phyloP scores from a whole-genome alignment of 2,113 vertebrate species.

The Electrona antarctica region DNA sequence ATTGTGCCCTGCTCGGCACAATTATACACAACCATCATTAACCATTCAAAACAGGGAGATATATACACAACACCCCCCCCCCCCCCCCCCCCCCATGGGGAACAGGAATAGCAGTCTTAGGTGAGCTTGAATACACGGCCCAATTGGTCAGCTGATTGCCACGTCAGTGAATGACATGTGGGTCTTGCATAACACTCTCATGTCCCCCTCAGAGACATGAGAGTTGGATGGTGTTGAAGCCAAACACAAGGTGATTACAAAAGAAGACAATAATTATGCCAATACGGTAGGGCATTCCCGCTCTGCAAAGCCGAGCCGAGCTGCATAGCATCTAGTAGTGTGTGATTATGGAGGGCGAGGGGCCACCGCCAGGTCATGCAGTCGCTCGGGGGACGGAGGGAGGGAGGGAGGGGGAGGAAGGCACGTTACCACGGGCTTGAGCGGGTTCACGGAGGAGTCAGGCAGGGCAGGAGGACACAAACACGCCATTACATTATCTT shows the following conservation, averaged over 20 bases:
- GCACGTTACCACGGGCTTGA: conserved; percentile 22
- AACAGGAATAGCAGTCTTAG: too few relatives aligned
- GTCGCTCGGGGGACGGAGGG: conserved; percentile 13
- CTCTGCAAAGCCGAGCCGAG: conserved; percentile 38
- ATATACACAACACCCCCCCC: too few relatives aligned
- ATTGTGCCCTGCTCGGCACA: too few relatives aligned
- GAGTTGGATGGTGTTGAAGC: conserved; percentile 22
- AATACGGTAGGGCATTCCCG: conserved; percentile 30
- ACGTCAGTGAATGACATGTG: too few relatives aligned
- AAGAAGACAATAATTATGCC: conserved; percentile 9
- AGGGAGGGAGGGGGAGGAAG: neutral
- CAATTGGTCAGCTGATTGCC: too few relatives aligned
- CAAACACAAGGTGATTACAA: conserved; percentile 40
- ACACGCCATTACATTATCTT: neutral
- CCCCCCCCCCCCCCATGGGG: too few relatives aligned
- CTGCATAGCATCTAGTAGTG: conserved; percentile 49
- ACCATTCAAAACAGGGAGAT: too few relatives aligned
- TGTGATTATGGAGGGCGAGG: conserved; percentile 56
- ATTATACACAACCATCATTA: too few relatives aligned
- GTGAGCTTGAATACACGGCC: too few relatives aligned
- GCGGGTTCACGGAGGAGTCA: conserved; percentile 35
- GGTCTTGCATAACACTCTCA: too few relatives aligned
- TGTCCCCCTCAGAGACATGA: conserved; percentile 6
- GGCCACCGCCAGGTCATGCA: conserved; percentile 52
- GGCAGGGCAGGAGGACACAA: conserved; percentile 31